Percentiles rank a stretch among this genome's conserved stretches.
Conservation (phyloP, 2,888 invertebrate species). For the Phortica okadai region DNA sequence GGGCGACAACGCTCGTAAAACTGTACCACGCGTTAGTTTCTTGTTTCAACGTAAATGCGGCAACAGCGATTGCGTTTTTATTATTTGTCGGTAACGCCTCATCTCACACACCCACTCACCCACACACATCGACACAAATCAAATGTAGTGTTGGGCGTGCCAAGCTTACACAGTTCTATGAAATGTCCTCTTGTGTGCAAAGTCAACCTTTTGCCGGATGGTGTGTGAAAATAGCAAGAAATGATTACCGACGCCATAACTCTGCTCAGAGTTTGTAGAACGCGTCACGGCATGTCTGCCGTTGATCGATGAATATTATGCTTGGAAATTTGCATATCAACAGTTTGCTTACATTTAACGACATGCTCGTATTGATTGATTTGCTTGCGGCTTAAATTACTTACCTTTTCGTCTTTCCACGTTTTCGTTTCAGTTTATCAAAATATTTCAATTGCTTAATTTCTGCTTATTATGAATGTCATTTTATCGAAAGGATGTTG, state of each 20-base stretch:
- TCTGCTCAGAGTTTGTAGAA: neutral
- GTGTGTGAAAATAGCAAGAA: neutral
- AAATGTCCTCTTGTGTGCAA: neutral
- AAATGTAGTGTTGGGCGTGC: neutral
- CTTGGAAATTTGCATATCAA: neutral
- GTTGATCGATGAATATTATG: neutral
- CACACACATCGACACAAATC: neutral
- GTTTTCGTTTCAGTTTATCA: too few relatives aligned
- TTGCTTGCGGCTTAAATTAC: neutral
- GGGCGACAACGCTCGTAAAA: neutral
- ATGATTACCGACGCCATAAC: neutral
- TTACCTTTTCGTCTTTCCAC: too few relatives aligned
- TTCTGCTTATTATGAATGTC: too few relatives aligned
- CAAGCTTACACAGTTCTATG: neutral
- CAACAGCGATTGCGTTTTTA: neutral
- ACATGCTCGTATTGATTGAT: neutral
- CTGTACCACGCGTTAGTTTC: neutral
- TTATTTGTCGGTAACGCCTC: neutral
- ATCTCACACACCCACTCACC: neutral
- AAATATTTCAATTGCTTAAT: too few relatives aligned
- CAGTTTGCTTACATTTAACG: neutral
- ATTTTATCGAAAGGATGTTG: too few relatives aligned
- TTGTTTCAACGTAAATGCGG: neutral
- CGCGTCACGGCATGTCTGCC: neutral
- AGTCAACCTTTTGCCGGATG: neutral